phyloP scores from a whole-genome alignment of 2,888 invertebrate genomes.

The Drosophila maculinotata region DNA sequence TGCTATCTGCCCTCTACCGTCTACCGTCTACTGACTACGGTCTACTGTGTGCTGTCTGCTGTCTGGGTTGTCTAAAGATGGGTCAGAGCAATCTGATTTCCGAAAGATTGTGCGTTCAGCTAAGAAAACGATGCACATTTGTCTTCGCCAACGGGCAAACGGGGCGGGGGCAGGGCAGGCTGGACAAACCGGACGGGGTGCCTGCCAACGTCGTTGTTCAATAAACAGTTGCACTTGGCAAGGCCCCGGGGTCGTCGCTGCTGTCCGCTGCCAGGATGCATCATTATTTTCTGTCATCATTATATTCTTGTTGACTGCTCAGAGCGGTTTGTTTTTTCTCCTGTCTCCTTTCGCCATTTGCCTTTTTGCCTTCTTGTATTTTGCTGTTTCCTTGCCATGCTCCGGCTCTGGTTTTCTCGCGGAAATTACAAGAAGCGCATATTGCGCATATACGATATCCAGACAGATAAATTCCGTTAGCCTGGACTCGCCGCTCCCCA shows the following conservation, averaged over 20 bases:
- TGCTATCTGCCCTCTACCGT: conserved; percentile 19
- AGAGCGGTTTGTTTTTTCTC: conserved; percentile 29
- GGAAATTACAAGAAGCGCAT: conserved; percentile 65
- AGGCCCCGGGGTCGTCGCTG: conserved; percentile 35
- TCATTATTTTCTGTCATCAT: conserved; percentile 81
- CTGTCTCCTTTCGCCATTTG: background rate
- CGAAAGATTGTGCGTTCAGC: conserved; percentile 75
- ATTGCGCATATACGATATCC: conserved; percentile 34
- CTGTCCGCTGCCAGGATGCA: conserved; percentile 70
- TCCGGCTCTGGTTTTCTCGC: conserved; percentile 58
- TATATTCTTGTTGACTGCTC: conserved; percentile 75
- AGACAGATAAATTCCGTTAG: conserved; percentile 8
- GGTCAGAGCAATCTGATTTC: conserved; percentile 69
- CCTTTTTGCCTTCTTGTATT: conserved; percentile 1
- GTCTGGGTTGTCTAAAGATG: conserved; percentile 15
- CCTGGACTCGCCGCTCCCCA: conserved; percentile 1
- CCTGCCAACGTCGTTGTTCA: conserved; percentile 60
- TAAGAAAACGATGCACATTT: conserved; percentile 78
- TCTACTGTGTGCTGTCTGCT: conserved; percentile 9
- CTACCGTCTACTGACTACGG: conserved; percentile 2
- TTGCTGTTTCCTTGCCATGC: conserved; percentile 50
- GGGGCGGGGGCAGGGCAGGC: conserved; percentile 1
- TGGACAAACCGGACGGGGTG: conserved; percentile 16
- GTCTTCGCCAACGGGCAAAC: conserved; percentile 35
- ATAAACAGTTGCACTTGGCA: conserved; percentile 67